Conservation (phyloP, 1,140 invertebrate species). For the Meloidogyne chitwoodi region DNA sequence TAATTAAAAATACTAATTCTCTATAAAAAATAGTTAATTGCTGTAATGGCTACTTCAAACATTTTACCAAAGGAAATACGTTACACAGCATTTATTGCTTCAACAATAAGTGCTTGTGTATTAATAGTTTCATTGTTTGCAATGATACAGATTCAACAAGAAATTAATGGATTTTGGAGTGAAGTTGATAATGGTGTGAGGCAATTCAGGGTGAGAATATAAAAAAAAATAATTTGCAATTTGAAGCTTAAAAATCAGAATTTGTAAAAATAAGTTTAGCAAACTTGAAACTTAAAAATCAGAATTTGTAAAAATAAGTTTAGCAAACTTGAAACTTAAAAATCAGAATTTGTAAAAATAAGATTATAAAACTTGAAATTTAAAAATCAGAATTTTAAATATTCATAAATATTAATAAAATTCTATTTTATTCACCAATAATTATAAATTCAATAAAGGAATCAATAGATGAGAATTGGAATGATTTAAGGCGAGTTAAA, state of each 20-base stretch:
- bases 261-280: not conserved
- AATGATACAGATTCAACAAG: not conserved
- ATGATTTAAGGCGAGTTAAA: not conserved
- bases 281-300: not conserved
- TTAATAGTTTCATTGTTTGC: not conserved
- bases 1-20: not conserved
- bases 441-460: not conserved
- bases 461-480: not conserved
- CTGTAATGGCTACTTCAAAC: not conserved
- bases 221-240: too few species aligned
- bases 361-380: not conserved
- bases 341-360: not conserved
- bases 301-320: not conserved
- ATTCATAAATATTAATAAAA: too few species aligned
- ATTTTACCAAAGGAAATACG: not conserved
- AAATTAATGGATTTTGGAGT: not conserved
- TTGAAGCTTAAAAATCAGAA: not conserved
- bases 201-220: not conserved
- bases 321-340: not conserved
- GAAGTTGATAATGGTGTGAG: not conserved
- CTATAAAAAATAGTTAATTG: not conserved
- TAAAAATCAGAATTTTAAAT: not conserved
- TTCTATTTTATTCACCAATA: not conserved
- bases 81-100: not conserved
- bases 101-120: not conserved